Conservation (phyloP, 1,140 invertebrate genomes). For the Tyrophagus putrescentiae region DNA sequence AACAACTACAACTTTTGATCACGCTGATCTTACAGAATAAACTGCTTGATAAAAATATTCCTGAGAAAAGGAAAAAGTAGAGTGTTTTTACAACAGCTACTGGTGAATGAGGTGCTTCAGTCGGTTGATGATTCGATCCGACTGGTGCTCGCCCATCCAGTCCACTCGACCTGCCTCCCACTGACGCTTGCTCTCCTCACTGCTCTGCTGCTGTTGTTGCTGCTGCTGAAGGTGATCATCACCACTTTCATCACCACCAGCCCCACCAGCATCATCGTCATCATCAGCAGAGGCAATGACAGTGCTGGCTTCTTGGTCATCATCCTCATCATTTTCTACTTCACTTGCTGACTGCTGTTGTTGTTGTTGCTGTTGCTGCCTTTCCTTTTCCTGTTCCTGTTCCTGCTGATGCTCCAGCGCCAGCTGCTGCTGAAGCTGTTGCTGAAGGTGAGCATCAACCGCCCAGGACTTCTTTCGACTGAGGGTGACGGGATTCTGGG, state of each 20-base stretch:
- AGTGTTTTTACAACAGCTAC: too few species aligned
- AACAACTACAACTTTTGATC: too few species aligned
- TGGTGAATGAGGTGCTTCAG: constrained; percentile 9
- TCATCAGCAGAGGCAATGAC: neutral
- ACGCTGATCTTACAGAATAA: too few species aligned
- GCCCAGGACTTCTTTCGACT: constrained; percentile 8
- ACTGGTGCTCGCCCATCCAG: constrained; percentile 21
- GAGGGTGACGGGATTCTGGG: constrained; percentile 13
- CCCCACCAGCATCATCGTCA: neutral
- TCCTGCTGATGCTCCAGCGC: too few species aligned
- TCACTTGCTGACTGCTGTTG: neutral
- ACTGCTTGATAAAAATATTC: too few species aligned
- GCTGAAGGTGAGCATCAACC: neutral
- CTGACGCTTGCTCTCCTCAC: neutral
- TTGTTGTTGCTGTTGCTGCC: neutral
- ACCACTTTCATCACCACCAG: neutral
- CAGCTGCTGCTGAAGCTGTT: too few species aligned
- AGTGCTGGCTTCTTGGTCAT: neutral
- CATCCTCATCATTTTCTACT: neutral
- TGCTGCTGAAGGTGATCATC: neutral
- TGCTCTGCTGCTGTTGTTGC: neutral
- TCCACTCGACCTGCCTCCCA: constrained; percentile 18
- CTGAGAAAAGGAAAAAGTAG: too few species aligned
- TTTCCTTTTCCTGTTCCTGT: neutral
- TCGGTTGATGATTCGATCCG: constrained; percentile 18